phyloP scores from a whole-genome alignment of 1,140 invertebrate genomes.

The Drosophila repletoides region DNA sequence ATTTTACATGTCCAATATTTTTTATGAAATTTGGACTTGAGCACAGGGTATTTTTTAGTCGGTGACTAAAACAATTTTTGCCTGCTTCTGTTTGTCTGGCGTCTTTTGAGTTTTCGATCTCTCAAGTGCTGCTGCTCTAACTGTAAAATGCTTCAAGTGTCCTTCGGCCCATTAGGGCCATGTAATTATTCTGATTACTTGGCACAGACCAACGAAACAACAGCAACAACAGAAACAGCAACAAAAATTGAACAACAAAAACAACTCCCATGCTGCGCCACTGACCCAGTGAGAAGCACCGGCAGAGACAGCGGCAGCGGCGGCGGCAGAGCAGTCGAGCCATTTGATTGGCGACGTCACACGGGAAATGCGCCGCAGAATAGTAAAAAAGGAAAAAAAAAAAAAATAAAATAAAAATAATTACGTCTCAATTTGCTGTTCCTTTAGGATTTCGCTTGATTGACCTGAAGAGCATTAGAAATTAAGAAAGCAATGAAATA shows the following conservation, averaged over 20 bases:
- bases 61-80: too few relatives aligned
- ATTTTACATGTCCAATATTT: too few relatives aligned
- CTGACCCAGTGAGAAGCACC: constrained; percentile 79
- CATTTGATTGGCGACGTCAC: constrained; percentile 62
- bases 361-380: constrained; percentile 70
- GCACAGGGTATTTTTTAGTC: neutral
- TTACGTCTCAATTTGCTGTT: constrained; percentile 73
- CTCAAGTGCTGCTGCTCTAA: constrained; percentile 25
- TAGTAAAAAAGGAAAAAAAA: neutral
- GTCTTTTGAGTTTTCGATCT: too few relatives aligned
- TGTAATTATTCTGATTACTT: constrained; percentile 79
- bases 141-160: constrained; percentile 45
- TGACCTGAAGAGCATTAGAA: constrained; percentile 39
- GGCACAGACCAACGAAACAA: constrained; percentile 48
- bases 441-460: constrained; percentile 65
- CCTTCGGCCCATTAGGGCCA: constrained; percentile 60
- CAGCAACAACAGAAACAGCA: constrained; percentile 21
- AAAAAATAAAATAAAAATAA: constrained; percentile 44
- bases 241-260: constrained; percentile 29
- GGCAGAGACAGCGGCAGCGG: too few relatives aligned
- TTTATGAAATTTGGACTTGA: too few relatives aligned
- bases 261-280: constrained; percentile 59
- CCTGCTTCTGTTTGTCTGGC: neutral
- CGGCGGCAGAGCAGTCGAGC: constrained; percentile 40
- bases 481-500: constrained; percentile 12